Percentiles rank a stretch among this genome's conserved stretches.
These are phyloP conservation scores for Chondrilla cf. caribensis DNA, from an alignment of 37 sponge, comb jelly and placozoan species.

Conservation along the genomic window DNA sequence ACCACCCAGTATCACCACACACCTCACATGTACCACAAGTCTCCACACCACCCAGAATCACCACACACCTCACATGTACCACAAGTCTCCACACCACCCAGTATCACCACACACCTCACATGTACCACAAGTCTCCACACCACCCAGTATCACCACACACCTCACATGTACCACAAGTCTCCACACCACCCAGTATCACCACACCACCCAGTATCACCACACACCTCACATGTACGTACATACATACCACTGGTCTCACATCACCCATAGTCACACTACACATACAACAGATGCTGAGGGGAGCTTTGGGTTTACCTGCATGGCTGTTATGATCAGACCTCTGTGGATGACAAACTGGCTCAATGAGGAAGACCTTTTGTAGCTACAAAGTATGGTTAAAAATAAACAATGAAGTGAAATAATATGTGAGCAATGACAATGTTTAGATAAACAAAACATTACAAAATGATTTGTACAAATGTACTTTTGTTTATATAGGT, in stretches of 20 bases:
- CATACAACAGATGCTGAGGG: background rate
- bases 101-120: too few species aligned
- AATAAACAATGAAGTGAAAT: background rate
- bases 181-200: too few species aligned
- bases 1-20: too few species aligned
- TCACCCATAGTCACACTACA: background rate
- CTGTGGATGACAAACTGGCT: conserved; percentile 97
- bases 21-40: background rate
- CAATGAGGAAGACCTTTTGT: conserved; percentile 88
- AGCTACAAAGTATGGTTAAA: conserved; percentile 41
- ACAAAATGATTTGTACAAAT: too few species aligned
- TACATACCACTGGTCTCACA: background rate
- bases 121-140: background rate
- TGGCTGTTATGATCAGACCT: conserved; percentile 93
- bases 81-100: too few species aligned
- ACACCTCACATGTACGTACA: background rate
- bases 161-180: background rate
- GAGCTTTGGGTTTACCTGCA: conserved; percentile 83
- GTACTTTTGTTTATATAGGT: too few species aligned
- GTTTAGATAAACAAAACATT: too few species aligned
- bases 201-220: background rate
- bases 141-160: background rate
- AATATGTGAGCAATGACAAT: too few species aligned
- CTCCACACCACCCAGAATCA: background rate
- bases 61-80: too few species aligned